Base-by-base conservation (phyloP, 2,797 vertebrate species). In the Darevskia nairensis region DNA sequence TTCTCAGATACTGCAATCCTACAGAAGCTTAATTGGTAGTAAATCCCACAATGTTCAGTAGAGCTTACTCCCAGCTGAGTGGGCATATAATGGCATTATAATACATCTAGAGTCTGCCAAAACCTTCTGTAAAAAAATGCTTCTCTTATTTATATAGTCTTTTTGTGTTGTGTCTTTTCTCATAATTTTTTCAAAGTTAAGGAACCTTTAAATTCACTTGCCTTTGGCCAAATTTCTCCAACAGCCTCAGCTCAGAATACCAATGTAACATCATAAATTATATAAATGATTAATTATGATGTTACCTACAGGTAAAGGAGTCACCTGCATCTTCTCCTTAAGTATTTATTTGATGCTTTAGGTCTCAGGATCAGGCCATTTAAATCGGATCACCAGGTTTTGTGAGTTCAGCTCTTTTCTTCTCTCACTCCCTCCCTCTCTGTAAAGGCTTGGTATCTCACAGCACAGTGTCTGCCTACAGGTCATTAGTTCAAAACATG, bases 371-470 rank as follows among this genome's bases (percentile, higher is more conserved):
- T 61, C 55, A 64, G n/a, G 3, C 32, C 2, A 3, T 85, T 39
- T 87, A 82, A 91, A 69, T 25, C 27, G 3, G 83, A 88, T 46
- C 8, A 2, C 25, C 75, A 41, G 6, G 68, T 5, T 84, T 90
- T 61, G 23, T 68, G 1, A 17, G 55, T 32, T 8, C 82, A 64
- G 74, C 4, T 64, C 72, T 8, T 64, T 23, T 61, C 90, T 50
- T 50, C 87, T 85, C 46, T 84, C 15, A 9, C 46, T 78, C 46
- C 11, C 59, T 61, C 90, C 44, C 87, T 88, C 46, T 84, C 15
- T 23, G 46, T 13, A 75, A 74, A 77, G 66, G 3, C 0, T 2
- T 86, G 29, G 1, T 35, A 61, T 87, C 10, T 80, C 77, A 39
- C 81, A 84, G 15, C 25, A 27, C 19, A 84, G 8, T 4, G 25